Conservation (phyloP, 2,113 vertebrate species). For the Raja brachyura region DNA sequence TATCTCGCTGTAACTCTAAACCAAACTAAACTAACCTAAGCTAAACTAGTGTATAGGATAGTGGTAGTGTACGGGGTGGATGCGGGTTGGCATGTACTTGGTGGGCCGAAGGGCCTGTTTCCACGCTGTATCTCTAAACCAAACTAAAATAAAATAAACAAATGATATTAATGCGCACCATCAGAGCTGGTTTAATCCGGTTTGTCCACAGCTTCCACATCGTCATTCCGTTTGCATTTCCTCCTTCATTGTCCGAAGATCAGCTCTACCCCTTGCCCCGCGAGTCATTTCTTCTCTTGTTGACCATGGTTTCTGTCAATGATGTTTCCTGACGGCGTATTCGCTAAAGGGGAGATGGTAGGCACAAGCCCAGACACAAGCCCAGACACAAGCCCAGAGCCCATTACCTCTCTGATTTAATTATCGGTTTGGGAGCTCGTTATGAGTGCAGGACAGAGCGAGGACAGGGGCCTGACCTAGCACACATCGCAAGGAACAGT, state of each 20-base stretch:
- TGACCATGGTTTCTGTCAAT: constrained; percentile 73
- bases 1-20: too few relatives aligned
- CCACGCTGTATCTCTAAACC: too few relatives aligned
- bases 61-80: too few relatives aligned
- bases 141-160: neutral
- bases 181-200: neutral
- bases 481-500: constrained; percentile 84
- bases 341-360: constrained; percentile 63
- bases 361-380: constrained; percentile 56
- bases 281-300: constrained; percentile 78
- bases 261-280: too few relatives aligned
- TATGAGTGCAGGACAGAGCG: constrained; percentile 66
- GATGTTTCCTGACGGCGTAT: constrained; percentile 54
- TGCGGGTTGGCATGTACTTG: too few relatives aligned
- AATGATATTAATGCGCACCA: neutral
- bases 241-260: constrained; percentile 20
- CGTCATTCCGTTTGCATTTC: constrained; percentile 62
- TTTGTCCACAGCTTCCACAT: constrained; percentile 48
- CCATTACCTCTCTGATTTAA: constrained; percentile 76
- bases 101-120: too few relatives aligned
- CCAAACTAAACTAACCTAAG: too few relatives aligned
- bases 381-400: constrained; percentile 69
- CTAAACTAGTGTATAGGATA: too few relatives aligned
- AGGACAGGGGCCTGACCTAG: constrained; percentile 70
- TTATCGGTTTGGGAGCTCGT: constrained; percentile 78